A percentile compares a stretch with the other conserved stretches of the same genome.
Evolutionary conservation across 1,140 invertebrate genomes (phyloP).

Genomic region (Globodera rostochiensis): DNA sequence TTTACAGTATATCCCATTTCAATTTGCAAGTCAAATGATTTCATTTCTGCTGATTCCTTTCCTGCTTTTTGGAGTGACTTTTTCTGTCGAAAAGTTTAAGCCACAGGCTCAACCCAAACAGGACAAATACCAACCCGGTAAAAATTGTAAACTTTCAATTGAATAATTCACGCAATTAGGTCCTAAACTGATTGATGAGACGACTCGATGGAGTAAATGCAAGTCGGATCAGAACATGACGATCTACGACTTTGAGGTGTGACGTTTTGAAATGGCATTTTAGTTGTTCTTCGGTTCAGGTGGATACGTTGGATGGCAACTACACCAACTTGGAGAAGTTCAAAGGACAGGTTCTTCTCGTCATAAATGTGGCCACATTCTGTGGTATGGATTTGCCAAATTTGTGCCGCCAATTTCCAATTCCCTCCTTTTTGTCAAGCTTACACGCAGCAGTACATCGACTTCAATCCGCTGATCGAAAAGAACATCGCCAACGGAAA

Average conservation of each 20-base stretch:
- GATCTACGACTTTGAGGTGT: constrained; percentile 61
- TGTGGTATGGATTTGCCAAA: constrained; percentile 57
- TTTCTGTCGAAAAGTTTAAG: not conserved
- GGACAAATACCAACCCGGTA: constrained; percentile 25
- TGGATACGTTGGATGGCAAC: constrained; percentile 52
- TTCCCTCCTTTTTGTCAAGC: constrained; percentile 35
- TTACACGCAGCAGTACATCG: constrained; percentile 65
- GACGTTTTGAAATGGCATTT: constrained; percentile 41
- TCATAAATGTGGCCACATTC: constrained; percentile 69
- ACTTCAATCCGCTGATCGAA: constrained; percentile 65
- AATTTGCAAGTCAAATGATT: not conserved
- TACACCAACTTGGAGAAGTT: constrained; percentile 65
- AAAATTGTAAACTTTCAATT: no score
- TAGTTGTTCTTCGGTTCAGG: constrained; percentile 1
- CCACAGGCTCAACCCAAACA: constrained; percentile 10
- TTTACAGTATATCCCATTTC: not conserved
- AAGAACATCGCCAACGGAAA: constrained; percentile 54
- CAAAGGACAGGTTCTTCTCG: constrained; percentile 66
- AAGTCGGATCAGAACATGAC: constrained; percentile 52
- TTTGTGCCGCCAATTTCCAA: not conserved
- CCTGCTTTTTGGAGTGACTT: not conserved
- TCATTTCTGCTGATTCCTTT: not conserved
- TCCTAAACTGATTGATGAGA: constrained; percentile 64
- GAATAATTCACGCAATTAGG: constrained; percentile 39
- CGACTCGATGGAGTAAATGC: constrained; percentile 63